Evolutionary conservation across 2,888 invertebrate species (phyloP), one percentile per base, ranked within the genome.

Genomic region (Caradrina clavipalpis): DNA sequence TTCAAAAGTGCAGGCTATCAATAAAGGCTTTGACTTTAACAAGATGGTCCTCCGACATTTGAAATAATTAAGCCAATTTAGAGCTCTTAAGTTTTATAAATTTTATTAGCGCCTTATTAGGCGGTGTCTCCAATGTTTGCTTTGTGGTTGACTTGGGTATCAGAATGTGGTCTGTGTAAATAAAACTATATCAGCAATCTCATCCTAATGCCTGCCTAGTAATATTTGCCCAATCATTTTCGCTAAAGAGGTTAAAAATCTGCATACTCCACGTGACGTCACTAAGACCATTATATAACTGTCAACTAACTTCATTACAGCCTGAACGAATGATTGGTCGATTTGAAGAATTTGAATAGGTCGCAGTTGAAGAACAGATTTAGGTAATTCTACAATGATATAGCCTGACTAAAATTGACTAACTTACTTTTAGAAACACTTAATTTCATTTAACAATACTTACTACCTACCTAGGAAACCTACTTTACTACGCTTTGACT

Each of bases 341-440:
- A 53, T n/a, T 60, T 61, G 73, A 50, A 69, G 51, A 65, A 22
- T 49, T 62, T 62, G 35, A 68, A 62, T 55, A n/a, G 63, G 60
- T 62, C n/a, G 78, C 76, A 60, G 78, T 19, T 17, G n/a, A 50
- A 62, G 68, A 55, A 45, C 26, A 49, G 17, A 51, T 31, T 56
- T 77, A 49, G 78, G 77, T 77, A 78, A 77, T 65, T 22, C 49
- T 39, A n/a, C 10, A 59, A 42, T 45, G 10, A 22, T 35, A 10
- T 21, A 59, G 22, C 8, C 1, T 26, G 21, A 54, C 22, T 39
- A 19, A 47, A 21, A 21, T 17, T 26, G 7, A 22, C 22, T 21
- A 53, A 35, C 13, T 26, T 21, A 51, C 55, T 51, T 11, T 22
- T 45, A 69, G 0, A 11, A 49, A 49, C 22, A 39, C 1, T n/a